Evolutionary conservation across 2,888 invertebrate species (phyloP), one percentile per base, ranked within the genome.

Genomic region (Melangyna quadrimaculata): DNA sequence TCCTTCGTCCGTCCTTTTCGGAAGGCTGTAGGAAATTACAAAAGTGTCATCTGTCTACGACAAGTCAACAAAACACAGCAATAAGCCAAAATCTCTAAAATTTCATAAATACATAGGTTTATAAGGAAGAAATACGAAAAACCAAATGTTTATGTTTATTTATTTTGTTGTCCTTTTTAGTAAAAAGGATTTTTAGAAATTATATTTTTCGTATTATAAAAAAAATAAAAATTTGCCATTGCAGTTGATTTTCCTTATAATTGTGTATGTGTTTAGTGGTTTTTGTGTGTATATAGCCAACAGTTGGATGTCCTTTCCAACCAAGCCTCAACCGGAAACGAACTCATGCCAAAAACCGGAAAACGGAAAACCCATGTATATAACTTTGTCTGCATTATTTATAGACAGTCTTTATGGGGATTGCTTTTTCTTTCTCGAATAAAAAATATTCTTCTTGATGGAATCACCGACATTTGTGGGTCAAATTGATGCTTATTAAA

Each of bases 31-130:
- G 73, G 59, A 73, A 73, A 79, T 79, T 79, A 43, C 73, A 79
- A 79, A 75, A 79, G 69, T 73, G 72, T 67, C 73, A 73, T 73
- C 59, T 69, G 79, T 67, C 79, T 79, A 61, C 67, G 57, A 72
- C 78, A 75, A 75, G 75, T 69, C 48, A 67, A 73, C 59, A 59
- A 73, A 59, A 43, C 73, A 43, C 73, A 79, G 51, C 67, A 73
- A 72, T 79, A 61, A 69, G 73, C 73, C 61, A 59, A 45, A 73
- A 67, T 80, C 57, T 65, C 45, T 57, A 65, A 27, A 43, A 63
- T 37, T n/a, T 6, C 37, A 22, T 12, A 53, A 43, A 35, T 22
- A n/a, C n/a, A n/a, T n/a, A n/a, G n/a, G n/a, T n/a, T n/a, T n/a
- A n/a, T n/a, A n/a, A 8, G 19, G 12, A 5, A 32, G 12, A 14